Conservation (phyloP, 2,888 invertebrate genomes). For the Boloria euphrosyne region DNA sequence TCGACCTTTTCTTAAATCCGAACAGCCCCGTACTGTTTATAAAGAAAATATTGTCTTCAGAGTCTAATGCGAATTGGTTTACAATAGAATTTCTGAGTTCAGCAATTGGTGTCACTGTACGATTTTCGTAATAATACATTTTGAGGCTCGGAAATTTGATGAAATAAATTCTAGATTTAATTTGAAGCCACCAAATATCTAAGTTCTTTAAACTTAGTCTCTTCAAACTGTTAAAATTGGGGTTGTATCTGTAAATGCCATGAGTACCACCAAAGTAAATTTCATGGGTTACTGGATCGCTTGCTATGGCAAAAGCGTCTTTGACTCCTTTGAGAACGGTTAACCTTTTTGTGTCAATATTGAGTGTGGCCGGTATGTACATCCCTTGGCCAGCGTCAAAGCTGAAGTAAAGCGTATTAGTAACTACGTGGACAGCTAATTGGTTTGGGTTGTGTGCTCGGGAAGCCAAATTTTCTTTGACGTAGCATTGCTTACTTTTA, state of each 20-base stretch:
- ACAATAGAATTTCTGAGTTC: conserved; percentile 51
- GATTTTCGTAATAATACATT: conserved; percentile 59
- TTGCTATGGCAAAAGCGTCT: conserved; percentile 68
- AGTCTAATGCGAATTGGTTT: conserved; percentile 67
- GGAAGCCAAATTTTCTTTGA: conserved; percentile 57
- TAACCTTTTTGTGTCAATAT: conserved; percentile 57
- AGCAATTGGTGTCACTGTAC: conserved; percentile 47
- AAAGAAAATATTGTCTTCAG: conserved; percentile 59
- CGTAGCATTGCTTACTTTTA: conserved; percentile 58
- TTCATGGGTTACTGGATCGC: conserved; percentile 49
- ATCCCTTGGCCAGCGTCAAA: conserved; percentile 69
- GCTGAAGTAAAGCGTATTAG: conserved; percentile 67
- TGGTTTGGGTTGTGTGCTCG: conserved; percentile 69
- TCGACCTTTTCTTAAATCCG: conserved; percentile 50
- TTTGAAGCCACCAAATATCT: conserved; percentile 71
- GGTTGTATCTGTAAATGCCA: conserved; percentile 66
- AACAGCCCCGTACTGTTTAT: conserved; percentile 66
- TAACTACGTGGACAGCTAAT: conserved; percentile 56
- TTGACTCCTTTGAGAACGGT: conserved; percentile 65
- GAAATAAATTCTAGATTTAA: conserved; percentile 60
- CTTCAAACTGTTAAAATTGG: conserved; percentile 49
- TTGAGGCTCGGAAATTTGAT: conserved; percentile 66
- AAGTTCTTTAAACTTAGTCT: conserved; percentile 56
- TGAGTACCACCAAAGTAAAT: conserved; percentile 70
- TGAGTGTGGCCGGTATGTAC: conserved; percentile 58